phyloP scores from a whole-genome alignment of 2,113 vertebrate genomes.

The Scatophagus argus region DNA sequence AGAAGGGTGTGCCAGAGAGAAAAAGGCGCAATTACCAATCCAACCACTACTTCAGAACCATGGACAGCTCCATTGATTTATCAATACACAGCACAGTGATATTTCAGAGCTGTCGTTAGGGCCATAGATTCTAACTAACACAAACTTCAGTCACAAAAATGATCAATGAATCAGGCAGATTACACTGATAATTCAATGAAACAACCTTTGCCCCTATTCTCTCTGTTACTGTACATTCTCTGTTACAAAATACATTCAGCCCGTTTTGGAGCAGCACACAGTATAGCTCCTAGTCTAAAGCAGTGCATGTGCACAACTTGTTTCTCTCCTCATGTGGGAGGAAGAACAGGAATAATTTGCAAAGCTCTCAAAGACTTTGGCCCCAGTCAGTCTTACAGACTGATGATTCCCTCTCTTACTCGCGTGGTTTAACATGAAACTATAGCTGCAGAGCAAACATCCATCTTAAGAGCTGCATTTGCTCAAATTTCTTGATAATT shows the following conservation, averaged over 20 bases:
- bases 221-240: too few species aligned
- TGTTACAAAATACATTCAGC: constrained; percentile 9
- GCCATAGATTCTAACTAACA: too few species aligned
- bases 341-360: neutral
- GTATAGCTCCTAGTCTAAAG: neutral
- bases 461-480: neutral
- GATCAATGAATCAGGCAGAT: too few species aligned
- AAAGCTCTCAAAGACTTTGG: neutral
- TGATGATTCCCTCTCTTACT: neutral
- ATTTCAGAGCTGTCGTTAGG: too few species aligned
- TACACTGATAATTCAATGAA: too few species aligned
- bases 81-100: too few species aligned
- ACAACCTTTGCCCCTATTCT: too few species aligned
- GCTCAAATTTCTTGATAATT: constrained; percentile 20
- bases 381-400: neutral
- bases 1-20: too few species aligned
- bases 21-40: too few species aligned
- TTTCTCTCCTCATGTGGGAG: neutral
- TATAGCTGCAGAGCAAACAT: constrained; percentile 3
- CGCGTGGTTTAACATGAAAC: constrained; percentile 17
- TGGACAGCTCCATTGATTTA: too few species aligned
- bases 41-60: too few species aligned
- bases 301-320: neutral
- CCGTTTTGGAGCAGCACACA: neutral
- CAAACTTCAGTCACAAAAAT: too few species aligned